Base-by-base conservation (phyloP, 1,140 invertebrate species). In the Pseudomyrmex concolor region DNA sequence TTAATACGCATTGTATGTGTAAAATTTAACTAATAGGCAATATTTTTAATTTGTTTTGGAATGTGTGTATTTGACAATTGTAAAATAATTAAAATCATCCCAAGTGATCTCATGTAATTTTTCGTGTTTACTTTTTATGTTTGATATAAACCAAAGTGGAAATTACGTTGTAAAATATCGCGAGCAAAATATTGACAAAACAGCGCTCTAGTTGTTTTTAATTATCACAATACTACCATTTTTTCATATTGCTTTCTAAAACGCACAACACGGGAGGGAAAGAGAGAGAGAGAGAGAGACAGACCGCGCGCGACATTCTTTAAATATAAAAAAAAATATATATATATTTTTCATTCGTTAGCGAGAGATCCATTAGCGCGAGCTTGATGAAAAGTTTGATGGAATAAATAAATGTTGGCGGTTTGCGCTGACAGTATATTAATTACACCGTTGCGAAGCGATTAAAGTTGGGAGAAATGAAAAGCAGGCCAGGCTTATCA, bases 321-420 rank as follows among this genome's bases (percentile, higher is more conserved):
- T 22, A 67, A 67, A 76, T 57, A 55, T 5, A 55, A 67, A 68
- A 34, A 34, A 34, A 34, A 34, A 7, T 34, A 34, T 34, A 70
- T 9, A 5, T 51, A 25, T 54, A 34, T 70, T 59, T 59, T 55
- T 12, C 51, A 12, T 34, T 57, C 5, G 19, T 78, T 67, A 78
- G 48, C 43, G 19, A 19, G 19, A 50, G 1, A 70, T 71, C 68
- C 57, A 71, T 80, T 59, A 71, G 22, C 17, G 45, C 5, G 15
- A 2, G 10, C 17, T 50, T 43, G n/a, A 70, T 71, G 76, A 34
- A 70, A 80, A 71, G 19, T 80, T 71, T 13, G 19, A 48, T n/a
- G 13, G 1, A 59, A 55, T 57, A 60, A 70, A 71, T 59, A 17
- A 80, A 59, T 17, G 74, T 10, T 50, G 43, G 43, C 43, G 15